Base-by-base conservation (phyloP, 2,797 vertebrate species). In the Heliangelus exortis region DNA sequence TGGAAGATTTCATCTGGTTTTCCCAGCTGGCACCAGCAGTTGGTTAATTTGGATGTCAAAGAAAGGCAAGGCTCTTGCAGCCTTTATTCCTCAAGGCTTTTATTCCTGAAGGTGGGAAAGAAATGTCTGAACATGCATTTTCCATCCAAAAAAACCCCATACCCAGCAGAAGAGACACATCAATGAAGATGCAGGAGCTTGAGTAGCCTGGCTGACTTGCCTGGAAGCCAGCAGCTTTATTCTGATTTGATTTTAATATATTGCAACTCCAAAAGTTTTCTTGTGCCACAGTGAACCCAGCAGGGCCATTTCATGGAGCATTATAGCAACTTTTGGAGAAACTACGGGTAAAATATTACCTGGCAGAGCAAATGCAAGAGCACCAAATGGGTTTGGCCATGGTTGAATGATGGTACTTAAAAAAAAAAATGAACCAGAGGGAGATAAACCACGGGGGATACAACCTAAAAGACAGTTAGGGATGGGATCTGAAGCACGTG, bases 1-100 rank as follows among this genome's bases (percentile, higher is more conserved):
- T 0, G 0, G 39, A 43, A 22, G 19, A 5, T 62, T 61, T 61
- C 47, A 61, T 65, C 0, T 11, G 0, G 65, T 19, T 75, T 59
- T 43, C n/a, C 63, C 23, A 23, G 41, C 55, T 65, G 80, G 23
- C 59, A 61, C 59, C 81, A 94, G 55, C 9, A 48, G 39, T 11
- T 75, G 67, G n/a, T 74, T 61, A 41, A 51, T 63, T 72, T 53
- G 28, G 23, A 31, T 25, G 4, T 6, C 4, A 9, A 53, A n/a
- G 41, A 47, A 80, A 8, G 12, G 19, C 18, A 53, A n/a, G 33
- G 28, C 33, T 80, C 34, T 69, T 69, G 43, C 43, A 83, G 36
- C 31, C 25, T 92, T 93, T 68, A 13, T 63, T 80, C 20, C 31
- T 39, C 25, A 61, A 80, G 36, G 34, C 26, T 83, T 94, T 75